These are phyloP conservation scores for Glyphotaelius pellucidus DNA, from an alignment of 2,888 invertebrate genomes.

Conservation along the genomic window DNA sequence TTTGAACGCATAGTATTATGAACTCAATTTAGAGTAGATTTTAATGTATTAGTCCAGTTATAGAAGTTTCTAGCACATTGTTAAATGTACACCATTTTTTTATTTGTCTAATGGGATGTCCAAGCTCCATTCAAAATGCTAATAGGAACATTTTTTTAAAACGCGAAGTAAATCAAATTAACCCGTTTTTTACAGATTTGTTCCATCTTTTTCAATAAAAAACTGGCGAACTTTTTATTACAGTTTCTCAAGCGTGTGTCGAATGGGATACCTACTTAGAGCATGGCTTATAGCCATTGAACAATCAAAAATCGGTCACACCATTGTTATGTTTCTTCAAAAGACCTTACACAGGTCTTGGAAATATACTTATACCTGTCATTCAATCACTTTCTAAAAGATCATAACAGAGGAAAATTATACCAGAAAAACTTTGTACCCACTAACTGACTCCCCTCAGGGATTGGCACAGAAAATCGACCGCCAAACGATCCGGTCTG, in stretches of 20 bases:
- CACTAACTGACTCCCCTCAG: too few species aligned
- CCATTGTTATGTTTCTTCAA: neutral
- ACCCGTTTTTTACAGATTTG: neutral
- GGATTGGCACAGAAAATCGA: too few species aligned
- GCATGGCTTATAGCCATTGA: neutral
- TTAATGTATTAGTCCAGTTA: too few species aligned
- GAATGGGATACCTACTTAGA: neutral
- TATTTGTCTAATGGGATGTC: neutral
- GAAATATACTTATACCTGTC: too few species aligned
- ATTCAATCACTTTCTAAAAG: too few species aligned
- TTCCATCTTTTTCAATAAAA: neutral
- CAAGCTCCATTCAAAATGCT: neutral
- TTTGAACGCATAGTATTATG: too few species aligned
- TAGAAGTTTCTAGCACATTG: too few species aligned
- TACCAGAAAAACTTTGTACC: too few species aligned
- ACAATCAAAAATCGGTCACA: neutral
- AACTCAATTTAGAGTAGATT: too few species aligned
- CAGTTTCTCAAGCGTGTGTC: neutral
- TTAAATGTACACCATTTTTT: too few species aligned
- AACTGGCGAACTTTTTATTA: neutral
- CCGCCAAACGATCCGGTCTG: too few species aligned
- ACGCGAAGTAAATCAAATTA: neutral
- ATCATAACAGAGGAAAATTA: too few species aligned
- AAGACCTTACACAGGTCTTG: neutral
- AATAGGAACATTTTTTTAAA: neutral